Evolutionary conservation across 2,888 invertebrate species (phyloP), one percentile per base, ranked within the genome.

Genomic region (Kryphioiulus occultus): DNA sequence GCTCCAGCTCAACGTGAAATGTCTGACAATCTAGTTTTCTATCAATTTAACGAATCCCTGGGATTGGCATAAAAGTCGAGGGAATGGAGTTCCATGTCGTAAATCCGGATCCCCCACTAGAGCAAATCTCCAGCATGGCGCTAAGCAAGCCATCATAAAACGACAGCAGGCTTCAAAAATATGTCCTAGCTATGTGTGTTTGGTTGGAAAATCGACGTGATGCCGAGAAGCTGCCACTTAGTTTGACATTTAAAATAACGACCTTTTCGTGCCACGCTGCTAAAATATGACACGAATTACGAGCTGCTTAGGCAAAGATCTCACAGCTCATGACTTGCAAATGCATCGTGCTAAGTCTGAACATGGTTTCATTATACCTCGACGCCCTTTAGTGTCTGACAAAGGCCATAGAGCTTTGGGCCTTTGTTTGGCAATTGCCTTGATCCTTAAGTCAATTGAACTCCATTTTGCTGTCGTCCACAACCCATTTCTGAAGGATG

Each of bases 251-350:
- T 68, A 26, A 68, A 9, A 68, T 68, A 68, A 68, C 68, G 26
- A 68, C 22, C 22, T n/a, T 47, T 47, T 47, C 47, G 47, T 19
- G 47, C 47, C 47, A 47, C 15, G 47, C 15, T 19, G 7, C 19
- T 53, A 53, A 53, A 53, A 53, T 53, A 68, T 68, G 68, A 22
- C 68, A 68, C 68, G 68, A 68, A 68, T 68, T 68, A 68, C 68
- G 68, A 26, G 68, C 68, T 22, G 22, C 68, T 68, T 68, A 68
- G 68, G 68, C 68, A 68, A 68, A 68, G 68, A 68, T 68, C 68
- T 22, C 68, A 59, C n/a, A 68, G 22, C 26, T 68, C 68, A 68
- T 68, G 68, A 68, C n/a, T 68, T 3, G 68, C 68, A 68, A 68
- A 68, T 68, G 68, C 44, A 44, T 3, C 68, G 68, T 68, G 26